These are phyloP conservation scores for Blera fallax DNA, from an alignment of 2,888 invertebrate species.

Conservation along the genomic window DNA sequence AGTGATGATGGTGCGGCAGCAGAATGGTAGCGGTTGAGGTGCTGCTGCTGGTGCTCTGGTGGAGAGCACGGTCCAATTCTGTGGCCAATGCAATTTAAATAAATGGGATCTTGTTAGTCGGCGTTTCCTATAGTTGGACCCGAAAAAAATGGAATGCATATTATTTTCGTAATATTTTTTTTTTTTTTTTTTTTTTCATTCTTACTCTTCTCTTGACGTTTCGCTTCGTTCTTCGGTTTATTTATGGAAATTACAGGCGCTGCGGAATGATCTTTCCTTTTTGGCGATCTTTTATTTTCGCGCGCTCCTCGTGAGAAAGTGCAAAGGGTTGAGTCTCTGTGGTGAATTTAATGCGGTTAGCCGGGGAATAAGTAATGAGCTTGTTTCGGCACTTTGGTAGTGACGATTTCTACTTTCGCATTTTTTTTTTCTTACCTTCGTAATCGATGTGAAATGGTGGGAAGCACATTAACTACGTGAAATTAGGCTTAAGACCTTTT, in stretches of 20 bases:
- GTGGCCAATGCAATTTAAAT: conserved; percentile 72
- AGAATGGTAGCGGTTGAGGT: conserved; percentile 49
- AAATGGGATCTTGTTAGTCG: conserved; percentile 73
- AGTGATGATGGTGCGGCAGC: conserved; percentile 60
- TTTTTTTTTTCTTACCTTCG: neutral
- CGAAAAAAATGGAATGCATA: conserved; percentile 71
- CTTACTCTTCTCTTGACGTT: conserved; percentile 43
- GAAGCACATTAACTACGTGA: neutral
- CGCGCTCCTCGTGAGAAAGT: conserved; percentile 68
- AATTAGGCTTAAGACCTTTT: neutral
- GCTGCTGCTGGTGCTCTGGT: conserved; percentile 25
- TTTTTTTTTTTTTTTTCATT: no score
- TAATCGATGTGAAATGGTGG: conserved; percentile 2
- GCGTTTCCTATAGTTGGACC: conserved; percentile 59
- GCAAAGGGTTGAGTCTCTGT: conserved; percentile 59
- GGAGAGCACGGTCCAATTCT: conserved; percentile 74
- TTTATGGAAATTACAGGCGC: conserved; percentile 73
- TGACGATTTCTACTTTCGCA: conserved; percentile 64
- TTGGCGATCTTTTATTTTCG: conserved; percentile 51
- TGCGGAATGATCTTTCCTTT: conserved; percentile 65
- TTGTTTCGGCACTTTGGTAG: conserved; percentile 60
- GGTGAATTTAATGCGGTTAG: conserved; percentile 65
- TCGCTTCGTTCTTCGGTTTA: conserved; percentile 55
- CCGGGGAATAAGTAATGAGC: conserved; percentile 69
- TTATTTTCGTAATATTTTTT: conserved; percentile 55